Base-by-base conservation (phyloP, 2,888 invertebrate species). In the Acanthoscelides obtectus region DNA sequence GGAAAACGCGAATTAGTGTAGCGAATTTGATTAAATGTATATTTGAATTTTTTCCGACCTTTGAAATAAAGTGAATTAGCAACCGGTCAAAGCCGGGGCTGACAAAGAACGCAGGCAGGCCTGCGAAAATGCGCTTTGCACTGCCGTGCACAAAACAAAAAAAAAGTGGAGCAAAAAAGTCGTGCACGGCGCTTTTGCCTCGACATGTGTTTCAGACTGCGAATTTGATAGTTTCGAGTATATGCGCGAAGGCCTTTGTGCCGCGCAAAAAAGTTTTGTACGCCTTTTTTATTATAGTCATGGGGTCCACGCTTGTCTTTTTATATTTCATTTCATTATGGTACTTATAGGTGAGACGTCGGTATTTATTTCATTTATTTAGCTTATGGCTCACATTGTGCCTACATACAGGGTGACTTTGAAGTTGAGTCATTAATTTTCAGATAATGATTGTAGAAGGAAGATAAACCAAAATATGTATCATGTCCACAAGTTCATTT, bases 1-100 rank as follows among this genome's bases (percentile, higher is more conserved):
- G 69, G 65, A 69, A 69, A 69, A 69, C 64, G 69, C 64, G 69
- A 69, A 69, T 22, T 69, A 65, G 64, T 64, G 64, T 64, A 69
- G 69, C 25, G 25, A 69, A 69, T 69, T 69, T 69, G 69, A 69
- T 69, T 69, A 64, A 69, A 69, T 69, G 68, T 69, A 69, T 69
- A 69, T 69, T 69, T 65, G 69, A 69, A 69, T 69, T 69, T 69
- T 69, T 64, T 69, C 45, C 1, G 20, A 22, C 69, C 22, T 65
- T 69, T 69, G 64, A 25, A 69, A 65, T 64, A 64, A 69, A 69
- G 65, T 65, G 64, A 69, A 69, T 69, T 69, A 69, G 69, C 64
- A 5, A 8, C 19, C 45, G 45, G 45, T 45, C 45, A 45, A 45
- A 45, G 45, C 45, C 12, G 45, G 17, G 12, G 45, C 45, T 45